phyloP scores from a whole-genome alignment of 2,797 vertebrate species.

The Corythornis leucogaster region DNA sequence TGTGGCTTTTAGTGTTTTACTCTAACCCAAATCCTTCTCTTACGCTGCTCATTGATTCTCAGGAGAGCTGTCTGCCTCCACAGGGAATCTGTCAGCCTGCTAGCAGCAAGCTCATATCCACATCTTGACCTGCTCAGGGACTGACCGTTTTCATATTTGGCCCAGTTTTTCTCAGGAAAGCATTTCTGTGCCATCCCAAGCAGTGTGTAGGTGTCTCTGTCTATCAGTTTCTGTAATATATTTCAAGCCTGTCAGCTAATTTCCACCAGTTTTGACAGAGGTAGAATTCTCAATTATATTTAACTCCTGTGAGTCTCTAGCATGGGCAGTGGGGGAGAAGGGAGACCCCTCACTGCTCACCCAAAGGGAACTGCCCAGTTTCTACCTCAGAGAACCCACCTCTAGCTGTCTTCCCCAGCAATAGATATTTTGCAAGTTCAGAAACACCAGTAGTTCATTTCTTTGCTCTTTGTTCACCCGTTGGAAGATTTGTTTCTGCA shows the following conservation, averaged over 20 bases:
- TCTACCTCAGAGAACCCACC: not conserved
- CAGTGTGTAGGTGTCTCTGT: slow-evolving; percentile 6
- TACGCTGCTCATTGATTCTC: fast-evolving
- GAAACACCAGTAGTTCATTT: not conserved
- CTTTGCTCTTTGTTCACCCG: not conserved
- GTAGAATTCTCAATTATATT: not conserved
- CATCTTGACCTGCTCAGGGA: not conserved
- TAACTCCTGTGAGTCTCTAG: not conserved
- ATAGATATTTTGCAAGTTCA: not conserved
- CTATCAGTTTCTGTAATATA: slow-evolving; percentile 6
- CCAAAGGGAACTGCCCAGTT: not conserved
- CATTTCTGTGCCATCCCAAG: not conserved
- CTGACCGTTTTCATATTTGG: not conserved
- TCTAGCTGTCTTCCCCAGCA: not conserved
- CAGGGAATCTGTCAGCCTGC: not conserved
- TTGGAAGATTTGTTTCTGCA: not conserved
- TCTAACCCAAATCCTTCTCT: not conserved
- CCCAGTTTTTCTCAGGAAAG: not conserved
- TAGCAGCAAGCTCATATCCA: not conserved
- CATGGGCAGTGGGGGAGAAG: not conserved
- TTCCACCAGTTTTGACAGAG: not conserved
- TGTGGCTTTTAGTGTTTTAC: fast-evolving
- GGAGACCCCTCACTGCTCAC: not conserved
- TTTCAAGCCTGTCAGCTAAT: slow-evolving; percentile 12
- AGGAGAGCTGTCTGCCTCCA: not conserved